Evolutionary conservation across 2,113 vertebrate genomes (phyloP), one percentile per base, ranked within the genome.

Genomic region (Peromyscus maniculatus): DNA sequence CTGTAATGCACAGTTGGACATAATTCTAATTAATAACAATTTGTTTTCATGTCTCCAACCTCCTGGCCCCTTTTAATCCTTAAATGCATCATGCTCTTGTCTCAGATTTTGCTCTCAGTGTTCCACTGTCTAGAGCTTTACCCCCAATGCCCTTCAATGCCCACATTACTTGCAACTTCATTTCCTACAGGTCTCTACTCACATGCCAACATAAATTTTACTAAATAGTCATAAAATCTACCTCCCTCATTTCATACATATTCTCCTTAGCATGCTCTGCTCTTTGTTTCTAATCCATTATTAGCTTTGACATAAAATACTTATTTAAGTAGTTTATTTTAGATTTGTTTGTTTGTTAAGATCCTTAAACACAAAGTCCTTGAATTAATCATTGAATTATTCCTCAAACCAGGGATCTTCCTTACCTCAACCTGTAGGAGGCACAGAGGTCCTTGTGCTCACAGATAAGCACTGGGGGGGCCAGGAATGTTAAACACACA

Each of bases 21-120:
- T 49, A 88, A 79, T 92, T 91, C 75, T 94, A 93, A 89, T 6
- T 67, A 84, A 67, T 78, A 46, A 80, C 15, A 36, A 33, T 57
- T 96, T 87, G 46, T 7, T 90, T 79, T 28, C 3, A 49, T 43
- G 7, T 22, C 28, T 83, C 52, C 62, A 62, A 28, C 19, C n/a
- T 28, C 17, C 59, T 74, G 26, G 21, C 5, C 7, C 93, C n/a
- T 86, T 92, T 59, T 43, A 87, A 33, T 95, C 62, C 21, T 96
- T 59, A 88, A 87, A 62, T 15, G 52, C 7, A 91, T 46, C 19
- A 88, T 17, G 10, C 7, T 66, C 84, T 64, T 90, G 5, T 33
- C 46, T 95, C 77, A 49, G 10, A 86, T 79, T 91, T 80, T 66
- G 6, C 17, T 82, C n/a, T 3, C 62, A 4, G 0, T 64, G 15